phyloP scores from a whole-genome alignment of 2,888 invertebrate species.

The Noctua janthina region DNA sequence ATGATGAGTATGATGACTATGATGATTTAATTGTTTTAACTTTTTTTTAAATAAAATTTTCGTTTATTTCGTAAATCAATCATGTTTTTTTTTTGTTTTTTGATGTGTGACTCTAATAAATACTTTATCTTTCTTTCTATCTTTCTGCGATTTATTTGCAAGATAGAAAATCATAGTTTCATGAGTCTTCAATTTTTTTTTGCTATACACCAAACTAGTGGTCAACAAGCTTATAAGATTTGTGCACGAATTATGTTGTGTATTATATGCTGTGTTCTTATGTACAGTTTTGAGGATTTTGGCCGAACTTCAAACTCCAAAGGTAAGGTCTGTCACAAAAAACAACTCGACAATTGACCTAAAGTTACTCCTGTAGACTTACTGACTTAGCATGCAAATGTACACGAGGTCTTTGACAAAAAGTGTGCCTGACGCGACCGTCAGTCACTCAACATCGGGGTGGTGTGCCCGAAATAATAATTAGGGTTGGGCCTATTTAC shows the following conservation, averaged over 20 bases:
- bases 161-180: too few relatives aligned
- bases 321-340: slow-evolving; percentile 25
- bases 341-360: slow-evolving; percentile 7
- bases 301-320: neutral
- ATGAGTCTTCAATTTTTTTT: too few relatives aligned
- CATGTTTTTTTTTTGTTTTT: too few relatives aligned
- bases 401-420: slow-evolving; percentile 26
- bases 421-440: neutral
- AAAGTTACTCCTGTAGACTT: slow-evolving; percentile 1
- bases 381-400: slow-evolving; percentile 2
- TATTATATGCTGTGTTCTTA: neutral
- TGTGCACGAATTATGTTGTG: neutral
- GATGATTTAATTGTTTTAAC: too few relatives aligned
- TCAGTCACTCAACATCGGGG: slow-evolving; percentile 10
- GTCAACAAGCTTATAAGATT: neutral
- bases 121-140: too few relatives aligned
- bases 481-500: slow-evolving; percentile 39
- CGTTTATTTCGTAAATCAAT: too few relatives aligned
- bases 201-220: too few relatives aligned
- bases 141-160: too few relatives aligned
- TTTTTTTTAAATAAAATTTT: too few relatives aligned
- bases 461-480: slow-evolving; percentile 56
- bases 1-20: too few relatives aligned
- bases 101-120: too few relatives aligned
- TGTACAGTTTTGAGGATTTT: neutral